A percentile compares a stretch with the other conserved stretches of the same genome.
These are phyloP conservation scores for Drosophila infuscata DNA, from an alignment of 2,888 invertebrate species.

Conservation along the genomic window DNA sequence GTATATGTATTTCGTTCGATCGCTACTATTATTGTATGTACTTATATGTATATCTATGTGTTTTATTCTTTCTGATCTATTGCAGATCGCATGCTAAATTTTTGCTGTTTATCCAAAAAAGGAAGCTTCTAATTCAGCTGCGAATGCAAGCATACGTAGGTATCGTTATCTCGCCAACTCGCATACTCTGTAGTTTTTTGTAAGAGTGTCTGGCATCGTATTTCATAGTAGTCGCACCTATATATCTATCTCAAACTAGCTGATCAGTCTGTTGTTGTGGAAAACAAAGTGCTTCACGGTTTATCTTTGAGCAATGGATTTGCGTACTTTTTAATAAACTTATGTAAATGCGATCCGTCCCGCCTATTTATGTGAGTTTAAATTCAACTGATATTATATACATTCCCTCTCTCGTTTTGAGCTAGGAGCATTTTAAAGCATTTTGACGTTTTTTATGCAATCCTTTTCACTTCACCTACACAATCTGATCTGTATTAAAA, in stretches of 20 bases:
- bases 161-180: constrained; percentile 22
- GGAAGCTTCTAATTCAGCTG: constrained; percentile 34
- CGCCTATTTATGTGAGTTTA: background rate
- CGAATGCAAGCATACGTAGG: constrained; percentile 44
- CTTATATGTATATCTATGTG: constrained; percentile 12
- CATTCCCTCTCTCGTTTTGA: background rate
- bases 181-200: constrained; percentile 11
- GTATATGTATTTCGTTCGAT: background rate
- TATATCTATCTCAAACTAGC: constrained; percentile 14
- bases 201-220: constrained; percentile 15
- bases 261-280: constrained; percentile 1
- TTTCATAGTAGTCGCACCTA: constrained; percentile 1
- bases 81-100: constrained; percentile 70
- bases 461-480: background rate
- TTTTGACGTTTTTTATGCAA: background rate
- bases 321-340: background rate
- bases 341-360: background rate
- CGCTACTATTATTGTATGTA: constrained; percentile 3
- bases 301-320: background rate
- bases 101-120: constrained; percentile 62
- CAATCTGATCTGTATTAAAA: background rate
- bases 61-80: constrained; percentile 55
- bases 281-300: constrained; percentile 1
- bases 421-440: constrained; percentile 3
- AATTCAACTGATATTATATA: background rate